Evolutionary conservation across 2,113 vertebrate species (phyloP).

Genomic region (Leptodactylus fuscus): DNA sequence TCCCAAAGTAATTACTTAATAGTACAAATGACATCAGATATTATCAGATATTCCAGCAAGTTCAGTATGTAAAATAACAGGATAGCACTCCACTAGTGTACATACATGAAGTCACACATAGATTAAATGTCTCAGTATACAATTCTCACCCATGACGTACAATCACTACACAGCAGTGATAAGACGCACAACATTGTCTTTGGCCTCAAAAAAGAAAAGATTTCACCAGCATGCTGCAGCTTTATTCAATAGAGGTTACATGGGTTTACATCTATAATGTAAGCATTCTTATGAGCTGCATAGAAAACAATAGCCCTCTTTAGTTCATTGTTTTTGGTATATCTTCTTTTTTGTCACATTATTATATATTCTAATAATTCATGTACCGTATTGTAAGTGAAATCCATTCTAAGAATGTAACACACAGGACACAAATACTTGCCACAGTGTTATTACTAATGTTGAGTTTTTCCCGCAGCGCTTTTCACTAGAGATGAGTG

Average conservation of each 20-base stretch:
- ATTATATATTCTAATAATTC: no score
- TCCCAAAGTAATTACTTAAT: slow-evolving; percentile 71
- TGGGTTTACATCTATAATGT: background rate
- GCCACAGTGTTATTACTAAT: no score
- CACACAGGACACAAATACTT: no score
- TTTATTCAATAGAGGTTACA: background rate
- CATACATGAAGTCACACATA: slow-evolving; percentile 76
- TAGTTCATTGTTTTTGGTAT: background rate
- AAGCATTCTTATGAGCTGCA: background rate
- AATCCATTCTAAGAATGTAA: no score
- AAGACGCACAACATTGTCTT: slow-evolving; percentile 80
- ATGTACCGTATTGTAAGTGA: no score
- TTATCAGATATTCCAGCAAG: slow-evolving; percentile 81
- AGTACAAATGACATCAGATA: slow-evolving; percentile 87
- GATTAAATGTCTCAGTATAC: slow-evolving; percentile 74
- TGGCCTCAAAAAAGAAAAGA: slow-evolving; percentile 64
- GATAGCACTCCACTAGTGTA: slow-evolving; percentile 73
- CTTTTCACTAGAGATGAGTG: no score
- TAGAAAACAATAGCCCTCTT: slow-evolving; percentile 21
- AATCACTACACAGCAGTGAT: slow-evolving; percentile 78
- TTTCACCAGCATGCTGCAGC: background rate
- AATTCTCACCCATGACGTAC: slow-evolving; percentile 72
- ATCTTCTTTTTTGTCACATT: no score
- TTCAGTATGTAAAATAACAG: slow-evolving; percentile 77
- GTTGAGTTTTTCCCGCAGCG: no score